Evolutionary conservation across 2,113 vertebrate species (phyloP).

Genomic region (Ciconia maguari): DNA sequence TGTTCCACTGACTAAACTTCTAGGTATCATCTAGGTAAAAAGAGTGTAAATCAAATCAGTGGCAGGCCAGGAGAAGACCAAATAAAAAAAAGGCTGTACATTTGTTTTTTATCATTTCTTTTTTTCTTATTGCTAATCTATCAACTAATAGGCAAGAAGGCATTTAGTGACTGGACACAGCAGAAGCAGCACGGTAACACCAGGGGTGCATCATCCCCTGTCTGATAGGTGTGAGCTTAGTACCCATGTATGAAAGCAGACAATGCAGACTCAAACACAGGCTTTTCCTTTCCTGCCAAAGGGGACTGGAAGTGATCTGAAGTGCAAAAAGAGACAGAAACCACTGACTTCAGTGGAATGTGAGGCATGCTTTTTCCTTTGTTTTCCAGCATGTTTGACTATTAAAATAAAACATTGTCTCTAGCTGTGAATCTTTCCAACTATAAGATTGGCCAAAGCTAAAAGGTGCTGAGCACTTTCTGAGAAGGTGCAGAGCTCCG

Average conservation of each 20-base stretch:
- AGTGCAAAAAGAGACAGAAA: conserved; percentile 53
- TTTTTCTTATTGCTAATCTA: neutral
- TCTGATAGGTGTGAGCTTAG: neutral
- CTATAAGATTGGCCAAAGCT: neutral
- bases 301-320: conserved; percentile 24
- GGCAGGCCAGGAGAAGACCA: neutral
- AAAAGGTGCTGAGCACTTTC: conserved; percentile 25
- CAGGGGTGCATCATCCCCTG: neutral
- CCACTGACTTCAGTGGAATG: conserved; percentile 63
- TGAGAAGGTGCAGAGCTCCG: neutral
- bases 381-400: conserved; percentile 41
- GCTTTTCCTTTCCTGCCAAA: neutral
- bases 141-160: neutral
- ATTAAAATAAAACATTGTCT: conserved; percentile 26
- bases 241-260: neutral
- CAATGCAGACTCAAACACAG: neutral
- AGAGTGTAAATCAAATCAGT: neutral
- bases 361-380: conserved; percentile 30
- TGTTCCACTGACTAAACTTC: neutral
- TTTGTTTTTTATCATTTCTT: neutral
- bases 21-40: neutral
- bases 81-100: neutral
- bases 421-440: neutral
- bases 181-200: neutral
- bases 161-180: neutral